Evolutionary conservation across 2,888 invertebrate genomes (phyloP).

Genomic region (Acanthococcus lagerstroemiae): DNA sequence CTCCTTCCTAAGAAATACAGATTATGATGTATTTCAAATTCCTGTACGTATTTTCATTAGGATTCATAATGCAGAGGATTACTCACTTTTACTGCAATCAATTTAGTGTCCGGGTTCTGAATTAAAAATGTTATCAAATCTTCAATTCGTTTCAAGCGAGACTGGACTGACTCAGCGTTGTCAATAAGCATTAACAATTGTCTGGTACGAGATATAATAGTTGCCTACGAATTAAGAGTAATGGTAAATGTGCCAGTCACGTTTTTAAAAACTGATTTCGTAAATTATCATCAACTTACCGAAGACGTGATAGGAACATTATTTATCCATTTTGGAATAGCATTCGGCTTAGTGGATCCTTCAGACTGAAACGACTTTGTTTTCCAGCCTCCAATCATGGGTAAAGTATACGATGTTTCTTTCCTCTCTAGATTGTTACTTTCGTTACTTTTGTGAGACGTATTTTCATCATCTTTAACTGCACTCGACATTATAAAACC

Average conservation of each 20-base stretch:
- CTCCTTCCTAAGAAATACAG: constrained; percentile 61
- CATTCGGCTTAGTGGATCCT: background rate
- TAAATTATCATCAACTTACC: background rate
- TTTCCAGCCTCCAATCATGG: constrained; percentile 15
- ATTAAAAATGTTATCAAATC: constrained; percentile 62
- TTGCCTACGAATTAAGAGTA: constrained; percentile 37
- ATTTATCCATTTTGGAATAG: constrained; percentile 17
- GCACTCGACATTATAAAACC: no score
- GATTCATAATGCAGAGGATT: no score
- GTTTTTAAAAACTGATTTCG: background rate
- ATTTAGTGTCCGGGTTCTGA: constrained; percentile 61
- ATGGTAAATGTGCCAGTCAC: background rate
- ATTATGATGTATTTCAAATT: background rate
- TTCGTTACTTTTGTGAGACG: background rate
- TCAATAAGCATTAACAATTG: constrained; percentile 56
- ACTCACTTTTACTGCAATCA: constrained; percentile 58
- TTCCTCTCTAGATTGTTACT: background rate
- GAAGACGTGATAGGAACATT: constrained; percentile 7
- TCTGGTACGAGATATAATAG: constrained; percentile 54
- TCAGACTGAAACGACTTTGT: background rate
- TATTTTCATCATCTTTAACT: background rate
- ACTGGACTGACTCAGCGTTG: constrained; percentile 48
- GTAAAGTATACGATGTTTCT: constrained; percentile 5
- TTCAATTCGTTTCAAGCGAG: constrained; percentile 53
- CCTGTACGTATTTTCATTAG: background rate